Evolutionary conservation across 2,888 invertebrate genomes (phyloP).

Genomic region (Cosmia trapezina): DNA sequence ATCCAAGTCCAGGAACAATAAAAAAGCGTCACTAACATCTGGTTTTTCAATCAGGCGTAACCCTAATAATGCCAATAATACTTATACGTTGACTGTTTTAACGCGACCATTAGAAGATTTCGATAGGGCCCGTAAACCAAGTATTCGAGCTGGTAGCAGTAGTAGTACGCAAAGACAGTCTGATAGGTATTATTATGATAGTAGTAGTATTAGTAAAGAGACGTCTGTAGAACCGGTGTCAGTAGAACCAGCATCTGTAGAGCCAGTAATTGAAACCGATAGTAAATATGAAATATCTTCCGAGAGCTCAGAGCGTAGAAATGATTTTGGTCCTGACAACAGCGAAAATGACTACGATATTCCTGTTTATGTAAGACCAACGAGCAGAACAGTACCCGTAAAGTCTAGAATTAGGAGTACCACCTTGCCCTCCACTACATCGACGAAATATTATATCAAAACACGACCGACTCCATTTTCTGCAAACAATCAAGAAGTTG

Average conservation of each 20-base stretch:
- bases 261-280: conserved; percentile 58
- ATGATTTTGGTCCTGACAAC: conserved; percentile 71
- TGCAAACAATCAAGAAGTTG: conserved; percentile 62
- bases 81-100: conserved; percentile 85
- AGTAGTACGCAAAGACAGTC: conserved; percentile 66
- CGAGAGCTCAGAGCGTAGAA: conserved; percentile 71
- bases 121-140: conserved; percentile 63
- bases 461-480: conserved; percentile 79
- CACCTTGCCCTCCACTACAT: conserved; percentile 65
- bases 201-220: conserved; percentile 71
- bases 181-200: conserved; percentile 74
- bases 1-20: conserved; percentile 74
- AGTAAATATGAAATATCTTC: conserved; percentile 65
- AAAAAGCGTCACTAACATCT: conserved; percentile 86
- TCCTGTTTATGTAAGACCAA: conserved; percentile 72
- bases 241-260: conserved; percentile 54
- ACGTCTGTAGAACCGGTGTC: conserved; percentile 64
- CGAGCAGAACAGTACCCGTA: conserved; percentile 59
- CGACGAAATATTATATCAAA: conserved; percentile 80
- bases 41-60: conserved; percentile 88
- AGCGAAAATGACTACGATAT: conserved; percentile 75
- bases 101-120: conserved; percentile 82
- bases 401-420: conserved; percentile 62
- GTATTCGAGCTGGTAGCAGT: conserved; percentile 49
- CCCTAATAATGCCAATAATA: conserved; percentile 82